Evolutionary conservation across 2,113 vertebrate species (phyloP), one percentile per base, ranked within the genome.

Genomic region (Oceanodroma tethys): DNA sequence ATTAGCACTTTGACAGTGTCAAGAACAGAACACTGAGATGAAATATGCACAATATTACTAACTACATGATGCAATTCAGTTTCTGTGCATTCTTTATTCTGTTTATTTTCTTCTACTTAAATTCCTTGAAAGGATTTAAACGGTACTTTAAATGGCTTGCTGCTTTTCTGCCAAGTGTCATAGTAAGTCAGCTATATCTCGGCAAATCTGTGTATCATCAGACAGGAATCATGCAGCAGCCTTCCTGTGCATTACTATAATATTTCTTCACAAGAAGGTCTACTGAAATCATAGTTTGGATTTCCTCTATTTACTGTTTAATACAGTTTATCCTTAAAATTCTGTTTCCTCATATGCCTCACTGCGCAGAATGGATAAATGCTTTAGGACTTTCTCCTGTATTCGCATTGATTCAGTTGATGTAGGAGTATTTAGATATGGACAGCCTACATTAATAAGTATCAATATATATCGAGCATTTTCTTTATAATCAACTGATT

Each of bases 11-110:
- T 88, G 82, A 86, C 68, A 81, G 70, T 82, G 66, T 88, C 88
- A 96, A 71, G 91, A 96, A 48, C 73, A 95, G 84, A 88, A 97
- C 66, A 88, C 55, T 72, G 27, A 93, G 95, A 96, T 93, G 42
- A 96, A 84, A 90, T 73, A 22, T 32, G 36, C 7, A 26, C 5
- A 50, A 9, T 62, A 42, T 52, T 48, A 43, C 27, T 63, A 72
- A 71, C 4, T 30, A 23, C 19, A 40, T n/a, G 27, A 81, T 67
- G 12, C 22, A 62, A 73, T 78, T 79, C 23, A 43, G 7, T 50
- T 94, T 91, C 71, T 81, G 58, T 71, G 86, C n/a, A 56, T 81
- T 56, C 30, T 93, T 97, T 70, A 78, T 94, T 94, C 19, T 88
- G 45, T 92, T 93, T 90, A 58, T 65, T 86, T 97, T 95, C 68